Percentiles rank a stretch among this genome's conserved stretches.
These are phyloP conservation scores for Blennius ocellaris DNA, from an alignment of 2,113 vertebrate genomes.

Conservation along the genomic window DNA sequence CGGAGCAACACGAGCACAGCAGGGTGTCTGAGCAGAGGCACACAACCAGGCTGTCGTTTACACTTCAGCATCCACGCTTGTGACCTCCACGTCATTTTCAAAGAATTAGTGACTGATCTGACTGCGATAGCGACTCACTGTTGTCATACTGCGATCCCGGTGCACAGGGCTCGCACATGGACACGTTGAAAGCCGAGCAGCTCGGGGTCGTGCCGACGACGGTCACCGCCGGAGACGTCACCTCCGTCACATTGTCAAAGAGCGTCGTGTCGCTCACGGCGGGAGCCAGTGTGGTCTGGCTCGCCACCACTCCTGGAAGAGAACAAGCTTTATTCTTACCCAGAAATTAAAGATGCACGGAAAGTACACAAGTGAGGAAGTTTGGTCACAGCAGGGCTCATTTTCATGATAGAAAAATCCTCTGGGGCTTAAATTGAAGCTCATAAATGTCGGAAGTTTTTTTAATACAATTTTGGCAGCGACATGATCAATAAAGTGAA, in stretches of 20 bases:
- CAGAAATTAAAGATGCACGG: too few relatives aligned
- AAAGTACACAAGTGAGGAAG: too few relatives aligned
- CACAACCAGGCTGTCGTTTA: too few relatives aligned
- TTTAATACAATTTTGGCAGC: too few relatives aligned
- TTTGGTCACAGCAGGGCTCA: too few relatives aligned
- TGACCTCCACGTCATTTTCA: too few relatives aligned
- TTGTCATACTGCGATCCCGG: constrained; percentile 82
- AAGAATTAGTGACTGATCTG: too few relatives aligned
- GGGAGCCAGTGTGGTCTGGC: constrained; percentile 80
- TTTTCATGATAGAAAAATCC: too few relatives aligned
- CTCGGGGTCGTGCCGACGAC: constrained; percentile 67
- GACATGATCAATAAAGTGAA: too few relatives aligned
- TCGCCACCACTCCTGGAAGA: constrained; percentile 74
- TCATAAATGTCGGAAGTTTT: too few relatives aligned
- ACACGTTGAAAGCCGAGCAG: constrained; percentile 83
- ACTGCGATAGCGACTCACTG: constrained; percentile 66
- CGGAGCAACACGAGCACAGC: constrained; percentile 83
- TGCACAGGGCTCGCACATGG: constrained; percentile 82
- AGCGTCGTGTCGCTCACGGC: constrained; percentile 72
- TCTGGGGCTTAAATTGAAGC: too few relatives aligned
- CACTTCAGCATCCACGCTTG: too few relatives aligned
- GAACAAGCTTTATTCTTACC: neutral
- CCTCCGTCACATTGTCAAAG: constrained; percentile 53
- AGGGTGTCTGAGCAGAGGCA: constrained; percentile 71
- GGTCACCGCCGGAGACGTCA: constrained; percentile 62